Conservation (phyloP, 1,140 invertebrate species). For the Sycophila sp. region DNA sequence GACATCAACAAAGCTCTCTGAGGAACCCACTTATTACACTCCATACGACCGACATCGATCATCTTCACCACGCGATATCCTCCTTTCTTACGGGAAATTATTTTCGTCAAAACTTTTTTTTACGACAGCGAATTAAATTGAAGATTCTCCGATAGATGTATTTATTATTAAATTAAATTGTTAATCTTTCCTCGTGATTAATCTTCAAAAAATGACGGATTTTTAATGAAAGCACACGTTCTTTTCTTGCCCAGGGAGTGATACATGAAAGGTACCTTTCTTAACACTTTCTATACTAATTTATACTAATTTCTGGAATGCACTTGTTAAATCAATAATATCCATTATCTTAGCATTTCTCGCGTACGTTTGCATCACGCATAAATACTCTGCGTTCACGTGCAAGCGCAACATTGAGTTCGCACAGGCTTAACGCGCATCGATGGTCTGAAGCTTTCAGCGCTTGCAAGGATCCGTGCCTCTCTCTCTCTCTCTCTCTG, state of each 20-base stretch:
- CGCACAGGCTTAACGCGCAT: background rate
- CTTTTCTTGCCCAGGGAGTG: too few species aligned
- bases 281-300: too few species aligned
- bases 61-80: constrained; percentile 24
- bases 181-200: too few species aligned
- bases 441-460: constrained; percentile 19
- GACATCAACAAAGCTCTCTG: constrained; percentile 27
- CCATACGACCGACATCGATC: constrained; percentile 34
- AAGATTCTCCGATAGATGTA: too few species aligned
- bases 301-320: too few species aligned
- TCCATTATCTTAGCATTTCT: background rate
- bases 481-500: background rate
- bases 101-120: constrained; percentile 8
- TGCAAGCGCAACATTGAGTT: constrained; percentile 1
- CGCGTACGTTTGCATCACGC: background rate
- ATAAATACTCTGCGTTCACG: background rate
- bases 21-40: constrained; percentile 36
- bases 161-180: background rate
- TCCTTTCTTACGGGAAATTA: constrained; percentile 14
- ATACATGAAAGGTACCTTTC: too few species aligned
- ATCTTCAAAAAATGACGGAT: too few species aligned
- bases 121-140: too few species aligned
- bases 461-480: background rate
- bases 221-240: too few species aligned
- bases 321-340: constrained; percentile 11